Conservation (phyloP, 1,140 invertebrate genomes). For the Drosophila jambulina region DNA sequence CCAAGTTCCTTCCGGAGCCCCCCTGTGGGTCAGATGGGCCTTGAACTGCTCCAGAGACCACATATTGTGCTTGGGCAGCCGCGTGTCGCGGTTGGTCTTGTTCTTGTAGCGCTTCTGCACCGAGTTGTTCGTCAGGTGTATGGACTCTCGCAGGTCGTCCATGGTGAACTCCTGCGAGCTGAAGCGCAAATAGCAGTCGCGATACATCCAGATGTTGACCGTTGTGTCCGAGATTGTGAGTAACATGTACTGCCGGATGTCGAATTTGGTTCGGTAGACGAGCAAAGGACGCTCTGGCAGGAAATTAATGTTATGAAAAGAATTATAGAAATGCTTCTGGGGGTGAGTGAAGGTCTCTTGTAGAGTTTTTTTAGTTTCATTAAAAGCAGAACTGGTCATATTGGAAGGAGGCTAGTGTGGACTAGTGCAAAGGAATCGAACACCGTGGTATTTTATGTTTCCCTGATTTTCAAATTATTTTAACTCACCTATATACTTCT, state of each 20-base stretch:
- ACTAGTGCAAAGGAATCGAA: too few species aligned
- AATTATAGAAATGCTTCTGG: background rate
- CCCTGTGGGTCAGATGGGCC: slow-evolving; percentile 87
- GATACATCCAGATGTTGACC: slow-evolving; percentile 95
- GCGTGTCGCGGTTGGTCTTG: slow-evolving; percentile 87
- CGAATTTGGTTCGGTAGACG: slow-evolving; percentile 95
- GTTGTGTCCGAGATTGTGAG: slow-evolving; percentile 92
- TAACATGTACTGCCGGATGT: slow-evolving; percentile 95
- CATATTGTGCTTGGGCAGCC: slow-evolving; percentile 92
- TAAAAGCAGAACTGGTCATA: background rate
- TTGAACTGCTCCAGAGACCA: slow-evolving; percentile 93
- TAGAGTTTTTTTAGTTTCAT: background rate
- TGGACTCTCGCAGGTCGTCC: slow-evolving; percentile 93
- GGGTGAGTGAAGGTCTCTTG: too few species aligned
- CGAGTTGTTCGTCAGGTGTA: slow-evolving; percentile 96
- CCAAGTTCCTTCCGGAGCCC: slow-evolving; percentile 86
- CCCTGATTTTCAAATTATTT: background rate
- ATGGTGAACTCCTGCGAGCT: slow-evolving; percentile 95
- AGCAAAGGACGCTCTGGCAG: slow-evolving; percentile 91
- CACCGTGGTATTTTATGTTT: background rate
- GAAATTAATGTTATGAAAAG: slow-evolving; percentile 5
- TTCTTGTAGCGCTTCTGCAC: slow-evolving; percentile 94
- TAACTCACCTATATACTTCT: slow-evolving; percentile 95
- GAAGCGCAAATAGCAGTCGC: slow-evolving; percentile 94
- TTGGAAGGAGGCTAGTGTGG: background rate